Evolutionary conservation across 2,888 invertebrate species (phyloP).

Genomic region (Anarsia innoxiella): DNA sequence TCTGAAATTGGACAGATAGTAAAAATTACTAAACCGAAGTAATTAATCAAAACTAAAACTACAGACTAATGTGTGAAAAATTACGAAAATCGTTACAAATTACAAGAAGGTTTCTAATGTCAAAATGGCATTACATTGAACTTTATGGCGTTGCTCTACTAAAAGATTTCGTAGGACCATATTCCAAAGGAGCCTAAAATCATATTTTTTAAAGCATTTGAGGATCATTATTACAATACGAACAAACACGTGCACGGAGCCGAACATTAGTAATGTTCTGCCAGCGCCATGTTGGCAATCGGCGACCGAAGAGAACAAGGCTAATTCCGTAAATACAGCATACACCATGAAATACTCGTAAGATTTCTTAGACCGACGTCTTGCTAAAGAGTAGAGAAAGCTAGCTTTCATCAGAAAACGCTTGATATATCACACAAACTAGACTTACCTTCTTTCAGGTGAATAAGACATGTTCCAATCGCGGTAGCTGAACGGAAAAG

Average conservation of each 20-base stretch:
- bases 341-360: slow-evolving; percentile 20
- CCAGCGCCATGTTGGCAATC: slow-evolving; percentile 76
- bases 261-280: slow-evolving; percentile 53
- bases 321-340: slow-evolving; percentile 32
- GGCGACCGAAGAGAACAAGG: slow-evolving; percentile 52
- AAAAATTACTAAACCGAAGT: neutral
- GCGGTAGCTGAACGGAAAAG: slow-evolving; percentile 85
- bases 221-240: too few relatives aligned
- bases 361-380: slow-evolving; percentile 14
- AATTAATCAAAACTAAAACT: too few relatives aligned
- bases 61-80: slow-evolving; percentile 22
- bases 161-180: too few relatives aligned
- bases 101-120: slow-evolving; percentile 32
- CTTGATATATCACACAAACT: slow-evolving; percentile 40
- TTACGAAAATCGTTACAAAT: slow-evolving; percentile 34
- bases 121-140: slow-evolving; percentile 35
- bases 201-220: slow-evolving; percentile 1
- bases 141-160: neutral
- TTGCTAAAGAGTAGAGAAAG: slow-evolving; percentile 18
- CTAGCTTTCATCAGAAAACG: slow-evolving; percentile 30
- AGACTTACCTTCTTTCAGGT: slow-evolving; percentile 86
- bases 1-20: slow-evolving; percentile 56
- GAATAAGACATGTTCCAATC: slow-evolving; percentile 89
- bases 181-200: too few relatives aligned
- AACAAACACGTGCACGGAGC: slow-evolving; percentile 61